Percentiles rank a stretch among this genome's conserved stretches.
Evolutionary conservation across 2,888 invertebrate species (phyloP).

Genomic region (Spodoptera picta): DNA sequence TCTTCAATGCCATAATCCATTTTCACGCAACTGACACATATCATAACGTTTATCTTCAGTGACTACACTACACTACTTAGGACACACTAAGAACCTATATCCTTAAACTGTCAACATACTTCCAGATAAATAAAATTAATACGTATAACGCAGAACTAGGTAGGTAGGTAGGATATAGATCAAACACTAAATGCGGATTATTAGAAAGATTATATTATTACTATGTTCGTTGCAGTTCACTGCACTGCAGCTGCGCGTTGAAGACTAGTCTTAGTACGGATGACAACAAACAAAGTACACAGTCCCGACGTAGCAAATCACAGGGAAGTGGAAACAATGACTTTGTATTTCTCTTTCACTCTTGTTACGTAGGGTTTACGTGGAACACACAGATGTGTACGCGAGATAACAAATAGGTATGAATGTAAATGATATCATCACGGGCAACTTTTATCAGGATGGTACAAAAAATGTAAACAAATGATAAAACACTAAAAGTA

Average conservation of each 20-base stretch:
- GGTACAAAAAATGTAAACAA: slow-evolving; percentile 6
- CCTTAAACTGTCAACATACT: slow-evolving; percentile 40
- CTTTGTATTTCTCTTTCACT: slow-evolving; percentile 35
- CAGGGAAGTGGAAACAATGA: background rate
- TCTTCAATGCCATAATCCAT: slow-evolving; percentile 82
- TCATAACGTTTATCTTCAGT: slow-evolving; percentile 63
- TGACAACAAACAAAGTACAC: slow-evolving; percentile 35
- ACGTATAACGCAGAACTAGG: slow-evolving; percentile 9
- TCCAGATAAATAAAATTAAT: slow-evolving; percentile 48
- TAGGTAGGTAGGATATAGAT: slow-evolving; percentile 7
- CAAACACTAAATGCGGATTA: background rate
- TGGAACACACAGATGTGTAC: slow-evolving; percentile 19
- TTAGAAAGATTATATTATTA: background rate
- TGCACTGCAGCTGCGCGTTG: slow-evolving; percentile 14
- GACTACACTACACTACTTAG: slow-evolving; percentile 15
- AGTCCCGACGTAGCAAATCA: background rate
- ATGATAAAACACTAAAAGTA: background rate
- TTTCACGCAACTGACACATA: slow-evolving; percentile 77
- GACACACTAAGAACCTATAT: too few relatives aligned
- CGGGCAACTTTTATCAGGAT: slow-evolving; percentile 6
- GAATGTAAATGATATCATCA: slow-evolving; percentile 1
- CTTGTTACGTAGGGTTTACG: background rate
- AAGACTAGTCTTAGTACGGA: background rate
- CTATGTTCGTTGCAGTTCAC: slow-evolving; percentile 11
- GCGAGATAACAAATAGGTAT: background rate